A percentile compares a stretch with the other conserved stretches of the same genome.
phyloP scores from a whole-genome alignment of 2,888 invertebrate species.

The Heliconius erato region DNA sequence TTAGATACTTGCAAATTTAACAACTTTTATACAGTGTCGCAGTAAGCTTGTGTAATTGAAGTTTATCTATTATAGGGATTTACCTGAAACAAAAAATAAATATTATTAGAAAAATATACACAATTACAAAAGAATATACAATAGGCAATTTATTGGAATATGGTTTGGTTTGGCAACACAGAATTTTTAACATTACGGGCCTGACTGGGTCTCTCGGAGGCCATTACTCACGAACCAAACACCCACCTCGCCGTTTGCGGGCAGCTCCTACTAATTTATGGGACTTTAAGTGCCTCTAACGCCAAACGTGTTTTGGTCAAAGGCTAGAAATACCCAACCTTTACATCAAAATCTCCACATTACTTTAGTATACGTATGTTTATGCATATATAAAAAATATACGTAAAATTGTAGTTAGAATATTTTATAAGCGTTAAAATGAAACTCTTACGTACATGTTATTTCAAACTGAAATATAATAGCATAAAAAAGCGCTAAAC shows the following conservation, averaged over 20 bases:
- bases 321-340: slow-evolving; percentile 62
- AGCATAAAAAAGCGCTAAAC: slow-evolving; percentile 43
- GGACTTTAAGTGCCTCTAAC: slow-evolving; percentile 79
- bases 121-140: slow-evolving; percentile 37
- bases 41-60: no score
- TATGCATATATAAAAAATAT: background rate
- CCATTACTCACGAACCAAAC: slow-evolving; percentile 80
- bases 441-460: background rate
- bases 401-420: background rate
- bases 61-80: background rate
- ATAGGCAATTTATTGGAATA: slow-evolving; percentile 53
- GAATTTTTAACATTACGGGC: slow-evolving; percentile 64
- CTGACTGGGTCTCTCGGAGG: slow-evolving; percentile 67
- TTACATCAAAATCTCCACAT: slow-evolving; percentile 42
- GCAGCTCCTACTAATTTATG: slow-evolving; percentile 81
- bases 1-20: no score
- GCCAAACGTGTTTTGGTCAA: slow-evolving; percentile 70
- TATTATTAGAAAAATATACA: slow-evolving; percentile 47
- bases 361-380: slow-evolving; percentile 9
- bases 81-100: slow-evolving; percentile 61
- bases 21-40: no score
- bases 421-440: slow-evolving; percentile 3
- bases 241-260: slow-evolving; percentile 81
- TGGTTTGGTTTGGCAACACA: slow-evolving; percentile 46
- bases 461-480: slow-evolving; percentile 22